phyloP scores from a whole-genome alignment of 2,888 invertebrate genomes.

The Drosophila meridiana region DNA sequence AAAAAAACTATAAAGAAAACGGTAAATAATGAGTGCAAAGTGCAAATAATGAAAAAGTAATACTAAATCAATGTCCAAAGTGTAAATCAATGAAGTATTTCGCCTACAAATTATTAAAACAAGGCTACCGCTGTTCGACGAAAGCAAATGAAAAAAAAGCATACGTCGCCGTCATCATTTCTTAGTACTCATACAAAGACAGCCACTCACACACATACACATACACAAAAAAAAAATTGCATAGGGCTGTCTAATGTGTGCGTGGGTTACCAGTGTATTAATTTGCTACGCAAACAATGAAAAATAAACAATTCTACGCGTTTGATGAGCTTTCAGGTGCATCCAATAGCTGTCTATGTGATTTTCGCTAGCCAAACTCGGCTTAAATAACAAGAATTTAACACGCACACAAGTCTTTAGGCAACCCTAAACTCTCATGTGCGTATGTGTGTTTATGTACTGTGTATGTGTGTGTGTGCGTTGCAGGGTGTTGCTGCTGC shows the following conservation, averaged over 20 bases:
- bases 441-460: conserved; percentile 48
- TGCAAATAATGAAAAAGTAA: conserved; percentile 39
- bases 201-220: conserved; percentile 28
- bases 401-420: conserved; percentile 32
- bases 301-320: conserved; percentile 14
- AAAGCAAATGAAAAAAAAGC: conserved; percentile 60
- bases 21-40: conserved; percentile 66
- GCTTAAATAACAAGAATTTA: conserved; percentile 9
- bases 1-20: conserved; percentile 46
- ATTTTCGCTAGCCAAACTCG: conserved; percentile 8
- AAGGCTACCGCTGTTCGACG: conserved; percentile 52
- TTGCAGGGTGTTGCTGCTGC: conserved; percentile 76
- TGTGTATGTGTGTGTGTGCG: conserved; percentile 45
- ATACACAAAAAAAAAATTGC: conserved; percentile 54
- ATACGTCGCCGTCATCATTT: conserved; percentile 81
- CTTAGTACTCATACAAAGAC: conserved; percentile 66
- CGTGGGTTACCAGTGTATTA: conserved; percentile 28
- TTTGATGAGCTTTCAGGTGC: conserved; percentile 2
- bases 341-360: conserved; percentile 3
- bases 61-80: conserved; percentile 31
- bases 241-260: conserved; percentile 61
- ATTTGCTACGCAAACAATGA: conserved; percentile 40
- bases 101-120: conserved; percentile 42
- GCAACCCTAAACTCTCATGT: conserved; percentile 63
- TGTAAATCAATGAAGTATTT: conserved; percentile 21